Evolutionary conservation across 2,797 vertebrate genomes (phyloP), one percentile per base, ranked within the genome.

Genomic region (Oophaga sylvatica): DNA sequence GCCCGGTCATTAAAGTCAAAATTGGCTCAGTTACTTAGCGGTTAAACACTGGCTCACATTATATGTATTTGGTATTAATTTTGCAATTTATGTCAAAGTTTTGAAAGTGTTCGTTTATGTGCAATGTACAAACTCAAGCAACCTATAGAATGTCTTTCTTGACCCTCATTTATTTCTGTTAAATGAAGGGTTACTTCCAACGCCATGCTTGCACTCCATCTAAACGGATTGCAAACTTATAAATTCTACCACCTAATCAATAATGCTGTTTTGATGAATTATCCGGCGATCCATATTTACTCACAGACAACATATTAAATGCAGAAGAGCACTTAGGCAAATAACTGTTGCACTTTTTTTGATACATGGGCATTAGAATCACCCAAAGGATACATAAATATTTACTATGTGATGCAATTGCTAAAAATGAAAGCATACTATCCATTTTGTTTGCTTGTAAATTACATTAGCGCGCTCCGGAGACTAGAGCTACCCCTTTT

Each of bases 311-410:
- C 12, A 85, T 88, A 76, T 88, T 85, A 88, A 88, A 89, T 86
- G 79, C 53, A 77, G 67, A 68, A 80, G 84, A 77, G 79, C 79
- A 86, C 87, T 89, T 89, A 85, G 82, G 78, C 83, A 85, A 81
- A 88, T 85, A 86, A 82, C 60, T 85, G 71, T 88, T 85, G 87
- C 56, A 70, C 35, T 62, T 86, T 20, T 88, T 80, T 59, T 88
- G 79, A 85, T 82, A 70, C 41, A 53, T 77, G 70, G 59, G 35
- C 83, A 89, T 89, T 85, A 85, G 71, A 22, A 77, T 67, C 84
- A 86, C 87, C 87, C 87, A 85, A 81, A 82, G 87, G 83, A 89
- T 86, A 41, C 80, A 82, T 89, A 89, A 89, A 89, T 89, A 89
- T 89, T 89, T 85, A 89, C 83, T 76, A 68, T 81, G 26, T 57